Conservation (phyloP, 2,888 invertebrate species). For the Prenolepis imparis region DNA sequence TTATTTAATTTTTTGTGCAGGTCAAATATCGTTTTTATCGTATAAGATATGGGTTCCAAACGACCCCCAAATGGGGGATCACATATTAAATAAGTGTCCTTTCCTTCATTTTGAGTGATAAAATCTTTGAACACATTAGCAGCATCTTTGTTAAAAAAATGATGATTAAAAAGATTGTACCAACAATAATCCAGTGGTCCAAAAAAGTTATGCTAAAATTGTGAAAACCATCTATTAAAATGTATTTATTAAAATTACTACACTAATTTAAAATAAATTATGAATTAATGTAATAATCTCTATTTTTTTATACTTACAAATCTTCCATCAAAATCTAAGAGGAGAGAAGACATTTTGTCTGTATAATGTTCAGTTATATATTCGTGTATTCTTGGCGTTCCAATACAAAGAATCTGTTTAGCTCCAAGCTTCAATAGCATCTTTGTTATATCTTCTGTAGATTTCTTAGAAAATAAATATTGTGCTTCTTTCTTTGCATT, state of each 20-base stretch:
- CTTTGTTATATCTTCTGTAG: slow-evolving; percentile 89
- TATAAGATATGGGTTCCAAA: slow-evolving; percentile 92
- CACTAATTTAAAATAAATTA: neutral
- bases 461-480: slow-evolving; percentile 92
- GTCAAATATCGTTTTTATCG: slow-evolving; percentile 89
- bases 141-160: slow-evolving; percentile 91
- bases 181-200: slow-evolving; percentile 90
- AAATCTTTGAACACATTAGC: slow-evolving; percentile 89
- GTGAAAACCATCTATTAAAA: neutral
- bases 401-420: slow-evolving; percentile 92
- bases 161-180: slow-evolving; percentile 97
- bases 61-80: slow-evolving; percentile 98
- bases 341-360: slow-evolving; percentile 88
- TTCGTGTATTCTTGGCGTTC: slow-evolving; percentile 94
- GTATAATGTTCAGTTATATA: slow-evolving; percentile 86
- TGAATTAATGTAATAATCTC: neutral
- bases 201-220: slow-evolving; percentile 88
- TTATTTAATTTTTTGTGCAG: slow-evolving; percentile 88
- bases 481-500: slow-evolving; percentile 95
- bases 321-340: slow-evolving; percentile 94
- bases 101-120: slow-evolving; percentile 87
- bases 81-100: slow-evolving; percentile 89
- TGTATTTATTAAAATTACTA: neutral
- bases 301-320: slow-evolving; percentile 86
- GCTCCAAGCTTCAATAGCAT: slow-evolving; percentile 88